These are phyloP conservation scores for Noctua pronuba DNA, from an alignment of 2,888 invertebrate genomes.

Conservation along the genomic window DNA sequence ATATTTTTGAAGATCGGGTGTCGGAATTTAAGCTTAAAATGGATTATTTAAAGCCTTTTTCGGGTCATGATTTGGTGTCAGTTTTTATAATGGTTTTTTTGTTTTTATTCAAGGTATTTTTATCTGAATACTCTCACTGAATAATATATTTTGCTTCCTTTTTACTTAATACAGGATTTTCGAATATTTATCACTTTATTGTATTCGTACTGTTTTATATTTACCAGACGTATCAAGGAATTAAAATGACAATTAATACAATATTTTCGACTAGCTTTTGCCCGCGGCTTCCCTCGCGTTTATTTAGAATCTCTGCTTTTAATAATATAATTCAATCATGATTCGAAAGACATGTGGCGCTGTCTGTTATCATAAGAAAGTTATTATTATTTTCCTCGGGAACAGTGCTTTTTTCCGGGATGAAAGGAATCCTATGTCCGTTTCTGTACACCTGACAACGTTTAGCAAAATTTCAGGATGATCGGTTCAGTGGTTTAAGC, in stretches of 20 bases:
- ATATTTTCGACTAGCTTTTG: too few species aligned
- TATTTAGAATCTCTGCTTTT: too few species aligned
- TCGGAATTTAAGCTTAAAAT: conserved; percentile 66
- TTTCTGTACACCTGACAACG: too few species aligned
- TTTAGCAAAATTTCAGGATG: too few species aligned
- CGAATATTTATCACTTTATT: neutral
- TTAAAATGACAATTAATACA: neutral
- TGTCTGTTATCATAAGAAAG: too few species aligned
- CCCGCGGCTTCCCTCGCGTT: too few species aligned
- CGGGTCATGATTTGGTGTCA: conserved; percentile 15
- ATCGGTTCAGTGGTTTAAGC: too few species aligned
- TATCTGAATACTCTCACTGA: conserved; percentile 8
- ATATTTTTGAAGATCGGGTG: conserved; percentile 59
- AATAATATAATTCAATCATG: too few species aligned
- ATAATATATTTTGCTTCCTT: neutral
- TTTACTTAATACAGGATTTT: neutral
- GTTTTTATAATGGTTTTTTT: conserved; percentile 17
- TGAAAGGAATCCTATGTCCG: too few species aligned
- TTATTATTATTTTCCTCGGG: too few species aligned
- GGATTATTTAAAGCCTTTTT: conserved; percentile 54
- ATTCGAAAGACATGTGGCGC: too few species aligned
- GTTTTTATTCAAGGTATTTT: neutral
- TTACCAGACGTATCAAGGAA: neutral
- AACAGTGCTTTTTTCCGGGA: too few species aligned
- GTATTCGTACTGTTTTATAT: neutral